Evolutionary conservation across 2,888 invertebrate genomes (phyloP), one percentile per base, ranked within the genome.

Genomic region (Caenorhabditis macrosperma): DNA sequence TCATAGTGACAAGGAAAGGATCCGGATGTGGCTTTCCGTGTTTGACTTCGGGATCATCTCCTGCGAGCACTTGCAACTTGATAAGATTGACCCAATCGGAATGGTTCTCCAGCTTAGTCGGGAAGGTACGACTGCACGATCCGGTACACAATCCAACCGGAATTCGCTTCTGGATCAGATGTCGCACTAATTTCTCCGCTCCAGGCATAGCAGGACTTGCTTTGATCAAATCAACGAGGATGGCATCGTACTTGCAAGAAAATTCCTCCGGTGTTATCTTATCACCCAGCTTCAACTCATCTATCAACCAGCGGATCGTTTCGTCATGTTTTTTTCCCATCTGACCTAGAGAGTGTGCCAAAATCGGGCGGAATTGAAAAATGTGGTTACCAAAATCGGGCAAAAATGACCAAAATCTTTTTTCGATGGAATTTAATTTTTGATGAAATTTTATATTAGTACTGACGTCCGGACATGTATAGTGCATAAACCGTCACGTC

Each of bases 131-230:
- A 44, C 93, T 92, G 59, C 94, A 93, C 1, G 95, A 95, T 12
- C 96, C 96, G 0, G 96, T 96, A 5, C 96, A 96, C 66, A 96
- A 92, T 0, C 95, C 95, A 59, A 96, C 94, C 0, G 96, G 96
- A 15, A 96, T 93, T 7, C 74, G 93, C 26, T 94, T 93, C 57
- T 93, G 92, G 87, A 94, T 93, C 12, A 96, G 92, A 91, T 96
- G 95, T 38, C 93, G 92, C 17, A 96, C 93, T 66, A 96, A 91
- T 81, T 93, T 93, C 90, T 94, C 94, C 12, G 95, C 95, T 80
- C 96, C 95, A 92, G 95, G 94, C 92, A 94, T 91, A 60, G 92
- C 84, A 1, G 76, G 59, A 22, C 82, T 68, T 60, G 93, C 91
- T 15, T 93, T 92, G 92, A 95, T 94, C 52, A 94, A 86, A 46